Conservation (phyloP, 2,888 invertebrate genomes). For the Meghimatium bilineatum region DNA sequence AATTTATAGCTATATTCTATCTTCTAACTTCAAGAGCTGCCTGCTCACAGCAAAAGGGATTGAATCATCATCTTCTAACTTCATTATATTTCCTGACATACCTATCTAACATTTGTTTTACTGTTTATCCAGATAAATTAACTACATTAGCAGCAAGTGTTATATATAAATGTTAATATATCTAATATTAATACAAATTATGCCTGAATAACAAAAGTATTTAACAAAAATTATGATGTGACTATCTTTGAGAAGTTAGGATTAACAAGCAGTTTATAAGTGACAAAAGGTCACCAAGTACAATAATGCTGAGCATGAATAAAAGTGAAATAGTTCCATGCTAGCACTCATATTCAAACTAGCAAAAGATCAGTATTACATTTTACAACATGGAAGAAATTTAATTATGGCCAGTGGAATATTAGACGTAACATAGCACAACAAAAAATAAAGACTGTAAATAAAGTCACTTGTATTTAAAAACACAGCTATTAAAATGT, state of each 20-base stretch:
- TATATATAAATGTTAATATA: too few species aligned
- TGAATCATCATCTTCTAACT: too few species aligned
- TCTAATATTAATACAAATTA: too few species aligned
- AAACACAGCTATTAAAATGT: neutral
- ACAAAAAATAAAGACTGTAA: neutral
- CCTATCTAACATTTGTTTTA: too few species aligned
- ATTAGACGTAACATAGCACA: neutral
- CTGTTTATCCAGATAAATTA: too few species aligned
- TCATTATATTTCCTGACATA: too few species aligned
- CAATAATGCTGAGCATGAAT: conserved; percentile 2
- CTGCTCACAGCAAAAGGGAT: too few species aligned
- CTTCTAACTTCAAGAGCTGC: too few species aligned
- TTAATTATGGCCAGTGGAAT: neutral
- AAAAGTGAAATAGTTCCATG: neutral
- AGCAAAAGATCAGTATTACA: neutral
- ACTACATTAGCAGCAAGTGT: too few species aligned
- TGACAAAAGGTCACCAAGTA: neutral
- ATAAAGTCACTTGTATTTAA: neutral
- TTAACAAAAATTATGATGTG: too few species aligned
- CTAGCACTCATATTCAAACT: neutral
- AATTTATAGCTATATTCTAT: too few species aligned
- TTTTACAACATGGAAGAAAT: neutral
- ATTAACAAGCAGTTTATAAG: neutral
- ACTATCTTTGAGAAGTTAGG: neutral
- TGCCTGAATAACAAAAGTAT: too few species aligned